Evolutionary conservation across 2,113 vertebrate genomes (phyloP).

Genomic region (Corynorhinus townsendii): DNA sequence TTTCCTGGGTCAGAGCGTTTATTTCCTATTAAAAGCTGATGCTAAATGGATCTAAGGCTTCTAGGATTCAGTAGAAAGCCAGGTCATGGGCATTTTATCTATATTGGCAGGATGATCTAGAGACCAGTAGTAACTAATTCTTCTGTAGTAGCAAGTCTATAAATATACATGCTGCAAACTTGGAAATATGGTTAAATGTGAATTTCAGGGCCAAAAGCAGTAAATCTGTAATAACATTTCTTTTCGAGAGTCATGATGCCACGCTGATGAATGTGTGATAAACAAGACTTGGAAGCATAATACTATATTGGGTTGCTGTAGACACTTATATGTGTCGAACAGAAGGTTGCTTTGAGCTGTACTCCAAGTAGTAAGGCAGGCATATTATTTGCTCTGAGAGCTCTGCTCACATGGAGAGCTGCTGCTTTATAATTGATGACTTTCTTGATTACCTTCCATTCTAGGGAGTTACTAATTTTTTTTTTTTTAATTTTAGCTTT

Average conservation of each 20-base stretch:
- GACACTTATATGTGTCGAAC: neutral
- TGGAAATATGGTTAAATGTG: constrained; percentile 24
- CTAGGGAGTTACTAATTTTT: neutral
- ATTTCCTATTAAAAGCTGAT: neutral
- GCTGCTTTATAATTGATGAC: neutral
- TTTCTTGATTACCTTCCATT: neutral
- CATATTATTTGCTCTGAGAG: neutral
- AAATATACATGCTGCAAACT: neutral
- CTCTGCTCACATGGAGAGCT: neutral
- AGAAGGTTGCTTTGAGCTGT: neutral
- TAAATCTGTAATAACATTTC: constrained; percentile 33
- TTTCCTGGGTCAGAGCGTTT: neutral
- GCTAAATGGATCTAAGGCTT: neutral
- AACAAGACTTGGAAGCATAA: constrained; percentile 25
- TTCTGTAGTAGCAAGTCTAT: constrained; percentile 14
- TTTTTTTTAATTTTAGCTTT: neutral
- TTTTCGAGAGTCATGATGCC: neutral
- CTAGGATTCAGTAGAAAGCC: neutral
- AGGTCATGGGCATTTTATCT: neutral
- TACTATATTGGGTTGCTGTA: neutral
- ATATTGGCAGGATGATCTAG: neutral
- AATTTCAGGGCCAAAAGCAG: constrained; percentile 20
- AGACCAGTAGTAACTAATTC: neutral
- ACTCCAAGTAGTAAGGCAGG: neutral
- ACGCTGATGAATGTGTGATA: constrained; percentile 19